A percentile compares a stretch with the other conserved stretches of the same genome.
phyloP scores from a whole-genome alignment of 2,113 vertebrate species.

The Ia io region DNA sequence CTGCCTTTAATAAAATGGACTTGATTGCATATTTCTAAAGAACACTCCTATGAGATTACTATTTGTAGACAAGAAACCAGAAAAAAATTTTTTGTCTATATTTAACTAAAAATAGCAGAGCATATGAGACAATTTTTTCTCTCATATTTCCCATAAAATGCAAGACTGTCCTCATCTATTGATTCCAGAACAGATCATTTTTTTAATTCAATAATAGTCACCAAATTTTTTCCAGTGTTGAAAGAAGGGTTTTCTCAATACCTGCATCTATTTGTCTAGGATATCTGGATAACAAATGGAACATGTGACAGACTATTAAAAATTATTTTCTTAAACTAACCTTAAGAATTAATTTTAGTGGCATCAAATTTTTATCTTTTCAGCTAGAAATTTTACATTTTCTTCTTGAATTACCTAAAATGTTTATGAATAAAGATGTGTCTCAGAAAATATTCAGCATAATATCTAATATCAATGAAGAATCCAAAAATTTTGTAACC shows the following conservation, averaged over 20 bases:
- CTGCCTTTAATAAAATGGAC: slow-evolving; percentile 30
- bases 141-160: background rate
- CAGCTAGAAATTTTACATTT: background rate
- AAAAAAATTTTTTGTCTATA: background rate
- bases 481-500: background rate
- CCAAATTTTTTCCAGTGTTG: background rate
- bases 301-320: background rate
- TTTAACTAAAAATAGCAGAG: slow-evolving; percentile 20
- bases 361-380: background rate
- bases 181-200: background rate
- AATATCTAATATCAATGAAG: background rate
- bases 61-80: background rate
- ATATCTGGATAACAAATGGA: background rate
- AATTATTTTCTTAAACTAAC: background rate
- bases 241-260: background rate
- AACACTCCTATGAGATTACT: background rate
- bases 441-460: background rate
- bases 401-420: slow-evolving; percentile 18
- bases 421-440: background rate
- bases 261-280: background rate
- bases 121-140: background rate
- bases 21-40: slow-evolving; percentile 19
- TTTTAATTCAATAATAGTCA: background rate
- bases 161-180: background rate
- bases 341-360: slow-evolving; percentile 29